Evolutionary conservation across 2,888 invertebrate species (phyloP), one percentile per base, ranked within the genome.

Genomic region (Conomelus anceps): DNA sequence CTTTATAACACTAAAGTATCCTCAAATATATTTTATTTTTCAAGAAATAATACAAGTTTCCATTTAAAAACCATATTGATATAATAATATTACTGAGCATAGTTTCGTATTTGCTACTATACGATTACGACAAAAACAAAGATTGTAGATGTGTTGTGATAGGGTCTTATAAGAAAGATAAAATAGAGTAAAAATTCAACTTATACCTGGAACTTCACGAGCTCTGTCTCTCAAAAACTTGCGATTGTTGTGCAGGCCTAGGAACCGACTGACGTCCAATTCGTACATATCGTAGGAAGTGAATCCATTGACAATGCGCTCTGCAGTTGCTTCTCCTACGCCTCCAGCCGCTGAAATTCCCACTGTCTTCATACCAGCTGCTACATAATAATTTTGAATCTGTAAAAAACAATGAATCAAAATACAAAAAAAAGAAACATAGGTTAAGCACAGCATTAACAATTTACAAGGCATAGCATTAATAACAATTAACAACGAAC

Each of bases 311-410:
- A 97, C 95, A 86, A 99, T 98, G 92, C 97, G 95, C 93, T 99
- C 98, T 0, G 97, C 97, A 0, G 98, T 96, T 0, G 97, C 96
- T 92, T 97, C 95, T 0, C 99, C 99, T n/a, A 99, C 97, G 4
- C 99, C 99, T 0, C 98, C 99, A 0, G 98, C 98, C 11, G 98
- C 97, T 0, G 98, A 97, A 87, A 99, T 96, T n/a, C 99, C 99
- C 29, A 98, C 97, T 0, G 98, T 98, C 94, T 98, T 98, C 96
- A 99, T 98, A 1, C 99, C 99, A 84, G 98, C 98, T 0, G 99
- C 98, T 84, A 99, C 96, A 93, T 96, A 96, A 93, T 98, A 98
- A 92, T 98, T 98, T 91, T 95, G 95, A 92, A 98, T 96, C 97
- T 97, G 92, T 84, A 93, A 91, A 24, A 89, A 88, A 88, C 29